A percentile compares a stretch with the other conserved stretches of the same genome.
phyloP scores from a whole-genome alignment of 2,888 invertebrate genomes.

The Callinectes sapidus region DNA sequence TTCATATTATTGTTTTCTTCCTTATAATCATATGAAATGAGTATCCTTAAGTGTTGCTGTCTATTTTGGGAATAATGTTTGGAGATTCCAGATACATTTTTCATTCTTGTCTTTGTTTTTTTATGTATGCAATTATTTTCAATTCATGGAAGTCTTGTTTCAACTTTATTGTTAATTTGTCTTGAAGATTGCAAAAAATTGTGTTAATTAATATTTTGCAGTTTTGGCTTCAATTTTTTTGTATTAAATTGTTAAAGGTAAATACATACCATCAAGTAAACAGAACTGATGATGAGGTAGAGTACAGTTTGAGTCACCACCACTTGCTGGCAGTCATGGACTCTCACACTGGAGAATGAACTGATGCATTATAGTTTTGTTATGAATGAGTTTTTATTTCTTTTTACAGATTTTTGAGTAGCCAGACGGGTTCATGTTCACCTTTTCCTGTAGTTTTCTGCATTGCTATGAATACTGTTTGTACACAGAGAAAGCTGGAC shows the following conservation, averaged over 20 bases:
- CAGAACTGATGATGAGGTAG: neutral
- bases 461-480: neutral
- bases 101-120: neutral
- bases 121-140: neutral
- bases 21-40: too few relatives aligned
- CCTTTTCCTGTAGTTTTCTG: neutral
- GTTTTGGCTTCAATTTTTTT: neutral
- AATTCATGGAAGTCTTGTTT: neutral
- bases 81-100: neutral
- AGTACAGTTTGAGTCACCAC: neutral
- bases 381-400: neutral
- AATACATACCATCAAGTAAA: neutral
- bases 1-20: neutral
- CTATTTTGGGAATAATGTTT: neutral
- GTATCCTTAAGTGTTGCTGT: neutral
- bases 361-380: neutral
- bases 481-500: neutral
- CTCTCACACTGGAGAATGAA: neutral
- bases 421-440: neutral
- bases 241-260: neutral
- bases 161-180: neutral
- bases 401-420: conserved; percentile 10
- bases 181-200: neutral
- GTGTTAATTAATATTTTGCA: neutral
- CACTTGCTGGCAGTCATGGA: neutral